Base-by-base conservation (phyloP, 1,140 invertebrate genomes). In the Achatina immaculata region DNA sequence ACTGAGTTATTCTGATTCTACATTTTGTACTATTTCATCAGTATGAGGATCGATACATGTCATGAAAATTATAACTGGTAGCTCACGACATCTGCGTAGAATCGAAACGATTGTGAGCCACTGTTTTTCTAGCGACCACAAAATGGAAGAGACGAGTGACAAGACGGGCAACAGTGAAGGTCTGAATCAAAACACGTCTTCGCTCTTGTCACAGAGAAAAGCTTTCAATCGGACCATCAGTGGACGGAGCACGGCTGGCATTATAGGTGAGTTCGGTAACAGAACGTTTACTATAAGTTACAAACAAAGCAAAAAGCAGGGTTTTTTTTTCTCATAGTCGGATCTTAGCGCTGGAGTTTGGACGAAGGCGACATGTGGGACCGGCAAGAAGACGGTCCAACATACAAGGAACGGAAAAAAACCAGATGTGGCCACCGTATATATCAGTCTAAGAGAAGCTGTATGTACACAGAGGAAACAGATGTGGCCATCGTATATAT, bases 161-260 rank as follows among this genome's bases (percentile, higher is more conserved):
- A 11, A 0, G 6, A 71, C 14, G 31, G 34, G 40, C 42, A 42
- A 21, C 36, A 71, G 24, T 28, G 36, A 66, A 11, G 11, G 7
- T 9, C 62, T 11, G n/a, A 66, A 36, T 36, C 24, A 9, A 1
- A 40, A 45, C 24, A 24, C 3, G 24, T 28, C 68, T 24, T 4
- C 38, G 21, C 36, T 40, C 24, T 71, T 45, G 24, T 38, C 11
- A 71, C 40, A 36, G 2, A 24, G n/a, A 51, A 65, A 51, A 65
- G 38, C 51, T 65, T 77, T 38, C 28, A 62, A 4, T 65, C 74
- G 24, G 21, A 65, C 76, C 9, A 69, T 68, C 6, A 38, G 40
- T 77, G 75, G 48, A 65, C 69, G 74, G 71, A 80, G 78, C 55
- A 80, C 78, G 24, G 78, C 78, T 0, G 78, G 78, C 31, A 80